Evolutionary conservation across 53 echinoderm and acorn worm genomes (phyloP).

Genomic region (Stichopus horrens): DNA sequence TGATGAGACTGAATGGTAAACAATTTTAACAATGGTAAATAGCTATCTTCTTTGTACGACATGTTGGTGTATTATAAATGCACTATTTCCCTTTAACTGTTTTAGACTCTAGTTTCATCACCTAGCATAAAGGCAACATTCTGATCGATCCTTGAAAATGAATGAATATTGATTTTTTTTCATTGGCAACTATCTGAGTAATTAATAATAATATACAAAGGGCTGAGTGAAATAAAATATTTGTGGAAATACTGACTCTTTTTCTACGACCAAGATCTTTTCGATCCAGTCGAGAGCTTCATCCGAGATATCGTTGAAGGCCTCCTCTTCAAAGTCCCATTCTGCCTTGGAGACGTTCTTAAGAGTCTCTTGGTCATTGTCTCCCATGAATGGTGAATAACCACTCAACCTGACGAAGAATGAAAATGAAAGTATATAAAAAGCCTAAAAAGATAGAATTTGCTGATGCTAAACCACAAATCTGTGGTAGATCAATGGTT

Average conservation of each 20-base stretch:
- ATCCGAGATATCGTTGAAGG: conserved; percentile 89
- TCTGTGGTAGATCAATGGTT: too few relatives aligned
- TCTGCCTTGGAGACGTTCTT: conserved; percentile 81
- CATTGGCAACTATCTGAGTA: background rate
- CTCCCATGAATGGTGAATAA: conserved; percentile 93
- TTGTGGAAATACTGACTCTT: conserved; percentile 66
- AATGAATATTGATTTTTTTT: background rate
- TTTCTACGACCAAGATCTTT: conserved; percentile 84
- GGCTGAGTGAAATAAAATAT: background rate
- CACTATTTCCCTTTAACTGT: too few relatives aligned
- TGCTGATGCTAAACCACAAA: too few relatives aligned
- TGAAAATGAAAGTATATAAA: background rate
- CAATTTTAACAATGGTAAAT: too few relatives aligned
- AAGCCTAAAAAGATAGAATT: background rate
- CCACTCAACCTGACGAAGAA: conserved; percentile 80
- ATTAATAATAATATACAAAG: background rate
- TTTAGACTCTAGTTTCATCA: background rate
- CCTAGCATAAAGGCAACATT: background rate
- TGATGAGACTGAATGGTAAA: too few relatives aligned
- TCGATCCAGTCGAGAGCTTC: conserved; percentile 99
- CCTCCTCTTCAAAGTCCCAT: conserved; percentile 99
- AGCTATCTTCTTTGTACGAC: too few relatives aligned
- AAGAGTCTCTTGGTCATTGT: conserved; percentile 81
- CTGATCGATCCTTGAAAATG: background rate
- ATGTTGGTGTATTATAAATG: too few relatives aligned